Evolutionary conservation across 2,113 vertebrate species (phyloP).

Genomic region (Prietella phreatophila): DNA sequence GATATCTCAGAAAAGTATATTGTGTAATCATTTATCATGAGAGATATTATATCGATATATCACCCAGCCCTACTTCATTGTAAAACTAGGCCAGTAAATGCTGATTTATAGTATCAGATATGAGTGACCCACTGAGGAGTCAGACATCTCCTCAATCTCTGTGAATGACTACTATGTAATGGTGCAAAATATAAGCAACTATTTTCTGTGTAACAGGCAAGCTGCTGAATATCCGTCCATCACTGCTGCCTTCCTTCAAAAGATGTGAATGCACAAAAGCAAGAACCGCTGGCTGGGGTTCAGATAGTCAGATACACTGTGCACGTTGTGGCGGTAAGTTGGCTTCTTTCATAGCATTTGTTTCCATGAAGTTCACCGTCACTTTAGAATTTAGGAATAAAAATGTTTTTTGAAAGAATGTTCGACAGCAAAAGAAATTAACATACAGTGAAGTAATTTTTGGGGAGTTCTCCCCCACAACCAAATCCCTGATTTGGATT

Average conservation of each 20-base stretch:
- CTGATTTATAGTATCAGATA: background rate
- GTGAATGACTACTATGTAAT: too few species aligned
- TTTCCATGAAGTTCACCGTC: background rate
- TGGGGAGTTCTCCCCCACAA: background rate
- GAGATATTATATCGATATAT: too few species aligned
- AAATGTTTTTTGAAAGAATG: background rate
- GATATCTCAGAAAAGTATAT: too few species aligned
- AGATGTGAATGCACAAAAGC: slow-evolving; percentile 88
- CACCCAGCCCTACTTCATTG: too few species aligned
- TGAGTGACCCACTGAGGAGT: background rate
- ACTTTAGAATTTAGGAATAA: background rate
- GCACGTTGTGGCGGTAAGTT: slow-evolving; percentile 93
- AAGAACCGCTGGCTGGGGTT: slow-evolving; percentile 85
- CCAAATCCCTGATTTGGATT: background rate
- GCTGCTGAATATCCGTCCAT: slow-evolving; percentile 93
- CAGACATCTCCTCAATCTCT: too few species aligned
- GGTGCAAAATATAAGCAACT: background rate
- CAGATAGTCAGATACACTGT: slow-evolving; percentile 86
- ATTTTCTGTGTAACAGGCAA: slow-evolving; percentile 76
- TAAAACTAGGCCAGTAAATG: background rate
- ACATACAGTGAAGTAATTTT: background rate
- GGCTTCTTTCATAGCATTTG: background rate
- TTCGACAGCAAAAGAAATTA: background rate
- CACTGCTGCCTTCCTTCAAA: slow-evolving; percentile 94
- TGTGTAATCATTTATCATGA: too few species aligned